phyloP scores from a whole-genome alignment of 2,888 invertebrate genomes.

The Plemyria rubiginata region DNA sequence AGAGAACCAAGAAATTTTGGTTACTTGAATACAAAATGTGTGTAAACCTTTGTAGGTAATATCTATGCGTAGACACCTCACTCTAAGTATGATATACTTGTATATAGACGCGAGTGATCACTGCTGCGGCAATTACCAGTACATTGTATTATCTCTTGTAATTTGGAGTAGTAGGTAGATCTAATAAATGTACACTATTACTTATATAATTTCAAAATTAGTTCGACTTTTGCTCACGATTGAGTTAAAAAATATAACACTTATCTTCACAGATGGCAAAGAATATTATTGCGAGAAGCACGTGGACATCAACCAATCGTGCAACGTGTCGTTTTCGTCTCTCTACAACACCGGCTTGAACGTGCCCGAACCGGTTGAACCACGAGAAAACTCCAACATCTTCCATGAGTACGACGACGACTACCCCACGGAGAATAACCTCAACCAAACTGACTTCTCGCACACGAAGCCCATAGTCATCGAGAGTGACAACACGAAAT shows the following conservation, averaged over 20 bases:
- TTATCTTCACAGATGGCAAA: slow-evolving; percentile 68
- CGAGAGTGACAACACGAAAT: slow-evolving; percentile 70
- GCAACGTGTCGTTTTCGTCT: slow-evolving; percentile 74
- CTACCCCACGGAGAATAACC: slow-evolving; percentile 76
- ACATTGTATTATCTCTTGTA: no score
- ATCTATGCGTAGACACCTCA: no score
- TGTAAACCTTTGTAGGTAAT: no score
- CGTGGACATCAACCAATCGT: slow-evolving; percentile 70
- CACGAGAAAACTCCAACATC: slow-evolving; percentile 62
- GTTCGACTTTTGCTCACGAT: no score
- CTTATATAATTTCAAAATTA: no score
- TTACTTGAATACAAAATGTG: no score
- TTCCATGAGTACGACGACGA: slow-evolving; percentile 77
- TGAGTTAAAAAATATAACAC: not conserved
- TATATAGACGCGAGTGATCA: no score
- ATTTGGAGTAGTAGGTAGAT: no score
- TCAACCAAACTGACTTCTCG: slow-evolving; percentile 78
- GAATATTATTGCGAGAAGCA: slow-evolving; percentile 82
- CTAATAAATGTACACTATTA: no score
- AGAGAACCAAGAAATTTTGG: no score
- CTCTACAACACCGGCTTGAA: slow-evolving; percentile 74
- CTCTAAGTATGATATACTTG: no score
- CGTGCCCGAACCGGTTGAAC: slow-evolving; percentile 74
- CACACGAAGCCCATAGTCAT: slow-evolving; percentile 79
- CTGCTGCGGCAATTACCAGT: no score